Conservation (phyloP, 2,797 vertebrate species). For the Gallinago solitaria region DNA sequence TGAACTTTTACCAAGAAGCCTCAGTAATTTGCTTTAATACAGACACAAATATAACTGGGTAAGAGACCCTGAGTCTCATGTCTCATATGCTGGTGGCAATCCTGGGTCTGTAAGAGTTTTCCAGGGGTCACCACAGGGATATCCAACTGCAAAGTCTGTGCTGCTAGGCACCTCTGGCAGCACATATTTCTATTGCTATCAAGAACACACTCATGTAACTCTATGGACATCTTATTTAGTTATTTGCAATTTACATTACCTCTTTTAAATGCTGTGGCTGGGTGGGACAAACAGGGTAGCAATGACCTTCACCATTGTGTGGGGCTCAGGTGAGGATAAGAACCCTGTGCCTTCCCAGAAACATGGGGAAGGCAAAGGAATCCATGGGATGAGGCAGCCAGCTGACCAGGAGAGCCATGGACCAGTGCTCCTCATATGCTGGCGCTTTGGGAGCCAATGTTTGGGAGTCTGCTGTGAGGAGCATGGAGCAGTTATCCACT, state of each 20-base stretch:
- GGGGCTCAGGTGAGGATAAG: neutral
- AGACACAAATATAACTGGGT: neutral
- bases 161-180: neutral
- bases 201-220: neutral
- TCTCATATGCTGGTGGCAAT: neutral
- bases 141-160: neutral
- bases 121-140: neutral
- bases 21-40: neutral
- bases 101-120: neutral
- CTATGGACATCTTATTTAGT: neutral
- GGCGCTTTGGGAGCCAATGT: neutral
- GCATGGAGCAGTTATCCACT: neutral
- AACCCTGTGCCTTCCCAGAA: neutral
- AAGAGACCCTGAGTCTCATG: neutral
- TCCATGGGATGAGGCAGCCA: neutral
- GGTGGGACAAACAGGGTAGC: neutral
- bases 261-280: neutral
- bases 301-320: accelerated
- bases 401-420: neutral
- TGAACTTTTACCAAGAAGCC: neutral
- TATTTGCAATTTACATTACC: neutral
- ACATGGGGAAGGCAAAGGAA: neutral
- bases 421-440: neutral
- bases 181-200: neutral
- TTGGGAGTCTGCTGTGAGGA: neutral